Conservation (phyloP, 1,140 invertebrate species). For the Drosophila chauvacae region DNA sequence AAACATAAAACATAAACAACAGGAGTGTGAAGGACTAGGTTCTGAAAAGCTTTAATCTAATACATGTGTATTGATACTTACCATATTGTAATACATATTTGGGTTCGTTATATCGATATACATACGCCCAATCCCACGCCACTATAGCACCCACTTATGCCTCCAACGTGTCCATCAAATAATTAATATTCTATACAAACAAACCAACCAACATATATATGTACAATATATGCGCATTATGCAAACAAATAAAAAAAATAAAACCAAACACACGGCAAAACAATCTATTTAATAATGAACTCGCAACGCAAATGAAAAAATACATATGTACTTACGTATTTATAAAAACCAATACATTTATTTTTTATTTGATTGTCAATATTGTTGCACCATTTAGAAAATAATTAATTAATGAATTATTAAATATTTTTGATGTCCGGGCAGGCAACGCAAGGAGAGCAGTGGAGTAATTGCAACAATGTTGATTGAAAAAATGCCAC, state of each 20-base stretch:
- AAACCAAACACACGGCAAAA: slow-evolving; percentile 8
- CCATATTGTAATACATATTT: slow-evolving; percentile 10
- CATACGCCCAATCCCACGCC: background rate
- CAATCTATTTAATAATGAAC: slow-evolving; percentile 29
- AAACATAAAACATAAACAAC: too few species aligned
- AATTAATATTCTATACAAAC: slow-evolving; percentile 23
- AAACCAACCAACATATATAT: slow-evolving; percentile 2
- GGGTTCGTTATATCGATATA: slow-evolving; percentile 18
- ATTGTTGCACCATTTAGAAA: slow-evolving; percentile 70
- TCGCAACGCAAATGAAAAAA: slow-evolving; percentile 13
- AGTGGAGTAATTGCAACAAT: slow-evolving; percentile 8
- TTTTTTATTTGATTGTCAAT: slow-evolving; percentile 41
- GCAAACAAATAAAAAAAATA: slow-evolving; percentile 15
- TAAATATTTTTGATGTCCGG: slow-evolving; percentile 53
- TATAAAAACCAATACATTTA: slow-evolving; percentile 19
- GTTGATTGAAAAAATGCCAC: slow-evolving; percentile 5
- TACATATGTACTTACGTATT: slow-evolving; percentile 3
- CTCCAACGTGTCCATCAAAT: slow-evolving; percentile 40
- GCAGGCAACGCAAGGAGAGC: background rate
- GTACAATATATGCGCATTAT: slow-evolving; percentile 16
- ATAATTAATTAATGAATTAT: slow-evolving; percentile 55
- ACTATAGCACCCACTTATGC: slow-evolving; percentile 9
- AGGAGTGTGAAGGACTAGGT: slow-evolving; percentile 42
- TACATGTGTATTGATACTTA: slow-evolving; percentile 21
- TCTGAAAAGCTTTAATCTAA: slow-evolving; percentile 63